phyloP scores from a whole-genome alignment of 2,888 invertebrate species.

The Bellardia bayeri region DNA sequence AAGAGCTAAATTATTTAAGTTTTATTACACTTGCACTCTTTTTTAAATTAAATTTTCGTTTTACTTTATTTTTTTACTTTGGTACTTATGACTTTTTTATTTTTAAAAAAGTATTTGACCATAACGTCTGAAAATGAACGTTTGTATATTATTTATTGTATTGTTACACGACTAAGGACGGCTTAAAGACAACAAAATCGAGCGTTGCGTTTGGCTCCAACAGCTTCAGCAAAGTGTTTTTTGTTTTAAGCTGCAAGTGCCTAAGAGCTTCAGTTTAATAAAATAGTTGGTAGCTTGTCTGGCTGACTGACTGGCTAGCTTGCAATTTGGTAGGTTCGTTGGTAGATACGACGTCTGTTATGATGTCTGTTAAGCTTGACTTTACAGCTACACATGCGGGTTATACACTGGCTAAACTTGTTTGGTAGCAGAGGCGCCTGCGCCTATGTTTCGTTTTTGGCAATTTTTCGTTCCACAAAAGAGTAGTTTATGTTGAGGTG shows the following conservation, averaged over 20 bases:
- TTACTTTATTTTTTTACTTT: slow-evolving; percentile 32
- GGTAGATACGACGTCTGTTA: slow-evolving; percentile 13
- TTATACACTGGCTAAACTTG: slow-evolving; percentile 61
- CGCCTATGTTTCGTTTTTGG: slow-evolving; percentile 55
- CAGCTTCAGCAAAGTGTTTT: slow-evolving; percentile 81
- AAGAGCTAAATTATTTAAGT: slow-evolving; percentile 15
- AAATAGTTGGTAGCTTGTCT: slow-evolving; percentile 39
- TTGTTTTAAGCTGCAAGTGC: slow-evolving; percentile 73
- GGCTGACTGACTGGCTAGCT: slow-evolving; percentile 31
- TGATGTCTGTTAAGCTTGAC: slow-evolving; percentile 54
- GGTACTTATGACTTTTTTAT: slow-evolving; percentile 75
- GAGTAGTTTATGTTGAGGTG: slow-evolving; percentile 46
- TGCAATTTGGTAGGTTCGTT: slow-evolving; percentile 24
- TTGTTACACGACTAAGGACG: slow-evolving; percentile 70
- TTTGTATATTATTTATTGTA: slow-evolving; percentile 23
- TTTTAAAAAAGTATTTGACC: slow-evolving; percentile 61
- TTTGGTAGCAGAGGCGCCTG: slow-evolving; percentile 70
- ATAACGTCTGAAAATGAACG: slow-evolving; percentile 57
- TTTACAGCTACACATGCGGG: slow-evolving; percentile 47
- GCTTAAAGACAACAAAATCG: slow-evolving; percentile 60
- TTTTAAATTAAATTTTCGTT: slow-evolving; percentile 27
- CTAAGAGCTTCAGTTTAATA: slow-evolving; percentile 69
- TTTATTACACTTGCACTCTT: slow-evolving; percentile 61
- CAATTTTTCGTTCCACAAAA: slow-evolving; percentile 45
- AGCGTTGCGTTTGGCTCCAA: slow-evolving; percentile 80